Evolutionary conservation across 2,113 vertebrate species (phyloP), one percentile per base, ranked within the genome.

Genomic region (Dasyprocta punctata): DNA sequence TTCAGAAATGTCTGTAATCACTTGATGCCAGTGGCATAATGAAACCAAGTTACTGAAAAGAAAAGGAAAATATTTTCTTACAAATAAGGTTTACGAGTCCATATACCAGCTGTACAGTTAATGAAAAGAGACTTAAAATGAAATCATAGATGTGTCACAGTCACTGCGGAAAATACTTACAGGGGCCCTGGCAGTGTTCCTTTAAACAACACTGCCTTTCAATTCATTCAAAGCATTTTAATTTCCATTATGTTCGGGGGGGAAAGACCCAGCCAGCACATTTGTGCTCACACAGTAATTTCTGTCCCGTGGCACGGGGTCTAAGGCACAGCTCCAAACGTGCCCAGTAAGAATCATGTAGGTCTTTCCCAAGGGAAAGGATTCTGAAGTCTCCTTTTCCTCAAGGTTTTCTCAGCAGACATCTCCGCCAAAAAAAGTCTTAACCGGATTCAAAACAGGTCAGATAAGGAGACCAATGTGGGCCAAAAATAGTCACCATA

Each of bases 211-310:
- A 83, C 20, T 47, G 54, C 54, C 69, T 97, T 96, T 87, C 94
- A 93, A 71, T 82, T 63, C 80, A 54, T 89, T 92, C 89, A 96
- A 75, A 81, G 58, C 73, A 88, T 96, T 95, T 97, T 94, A n/a
- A 92, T 94, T 97, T 94, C 92, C 75, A 96, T 94, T 95, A 67
- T 78, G 75, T 71, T 95, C 7, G 3, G 4, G 58, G 81, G 24
- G 81, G 38, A n/a, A 60, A 65, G 49, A 75, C 54, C 30, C 65
- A 82, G 93, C 69, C 77, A 61, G 75, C 60, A 83, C 65, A 83
- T 91, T 83, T 90, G 80, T 61, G 93, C 61, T 84, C 89, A 88
- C 60, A n/a, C 54, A 86, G 93, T 96, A 19, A 90, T 96, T 97
- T 96, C 28, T 95, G 87, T 96, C 77, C 82, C 52, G 22, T 71